These are phyloP conservation scores for Drosophila paulistorum DNA, from an alignment of 1,140 invertebrate genomes.

Conservation along the genomic window DNA sequence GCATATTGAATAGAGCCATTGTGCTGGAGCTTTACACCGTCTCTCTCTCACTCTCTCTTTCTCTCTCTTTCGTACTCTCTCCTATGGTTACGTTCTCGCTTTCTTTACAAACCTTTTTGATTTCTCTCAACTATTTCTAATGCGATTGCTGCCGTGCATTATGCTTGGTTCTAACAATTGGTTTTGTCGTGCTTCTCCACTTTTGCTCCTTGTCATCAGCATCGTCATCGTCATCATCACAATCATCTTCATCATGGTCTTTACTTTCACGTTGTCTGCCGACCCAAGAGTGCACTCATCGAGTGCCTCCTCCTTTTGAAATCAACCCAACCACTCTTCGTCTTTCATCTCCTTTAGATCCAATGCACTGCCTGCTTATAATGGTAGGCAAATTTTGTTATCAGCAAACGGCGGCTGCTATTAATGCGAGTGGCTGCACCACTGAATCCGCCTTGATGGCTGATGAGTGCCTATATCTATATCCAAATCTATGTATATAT, in stretches of 20 bases:
- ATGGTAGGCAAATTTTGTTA: constrained; percentile 80
- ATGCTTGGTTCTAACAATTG: constrained; percentile 62
- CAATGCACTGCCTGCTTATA: constrained; percentile 65
- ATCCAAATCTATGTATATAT: not conserved
- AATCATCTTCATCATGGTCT: not conserved
- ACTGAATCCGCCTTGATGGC: constrained; percentile 10
- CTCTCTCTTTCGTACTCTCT: not conserved
- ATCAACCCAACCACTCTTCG: constrained; percentile 4
- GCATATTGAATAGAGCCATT: not conserved
- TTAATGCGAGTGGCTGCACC: constrained; percentile 60
- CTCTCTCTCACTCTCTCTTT: constrained; percentile 2
- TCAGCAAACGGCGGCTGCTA: constrained; percentile 69
- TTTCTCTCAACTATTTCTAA: constrained; percentile 79
- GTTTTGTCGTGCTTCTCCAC: constrained; percentile 41
- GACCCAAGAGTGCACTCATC: constrained; percentile 63
- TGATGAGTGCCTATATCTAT: constrained; percentile 11
- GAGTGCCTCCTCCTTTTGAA: constrained; percentile 41
- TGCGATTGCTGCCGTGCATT: constrained; percentile 76
- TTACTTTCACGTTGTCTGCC: constrained; percentile 40
- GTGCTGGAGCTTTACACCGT: not conserved
- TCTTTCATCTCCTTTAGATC: constrained; percentile 4
- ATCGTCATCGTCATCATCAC: constrained; percentile 29
- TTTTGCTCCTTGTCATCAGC: constrained; percentile 53
- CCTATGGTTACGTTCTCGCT: not conserved
- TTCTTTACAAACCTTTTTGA: constrained; percentile 73